Percentiles rank a stretch among this genome's conserved stretches.
Evolutionary conservation across 2,888 invertebrate genomes (phyloP).

Genomic region (Melolontha melolontha): DNA sequence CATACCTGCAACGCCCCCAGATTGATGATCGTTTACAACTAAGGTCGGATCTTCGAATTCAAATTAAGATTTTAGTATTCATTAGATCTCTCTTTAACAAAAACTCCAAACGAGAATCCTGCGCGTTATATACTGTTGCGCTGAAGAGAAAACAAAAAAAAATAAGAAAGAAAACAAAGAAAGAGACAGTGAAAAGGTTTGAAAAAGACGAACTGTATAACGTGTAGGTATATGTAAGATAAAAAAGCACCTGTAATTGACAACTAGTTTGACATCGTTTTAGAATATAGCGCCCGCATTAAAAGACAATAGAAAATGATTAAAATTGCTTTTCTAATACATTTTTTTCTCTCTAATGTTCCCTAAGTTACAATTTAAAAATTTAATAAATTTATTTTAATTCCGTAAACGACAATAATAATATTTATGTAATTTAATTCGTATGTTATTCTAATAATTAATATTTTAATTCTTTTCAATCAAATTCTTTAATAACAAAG

Average conservation of each 20-base stretch:
- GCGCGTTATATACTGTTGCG: constrained; percentile 1
- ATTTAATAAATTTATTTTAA: no score
- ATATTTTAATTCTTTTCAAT: no score
- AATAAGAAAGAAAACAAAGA: constrained; percentile 6
- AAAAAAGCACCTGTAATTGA: constrained; percentile 34
- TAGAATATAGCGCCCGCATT: constrained; percentile 27
- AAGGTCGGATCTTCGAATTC: constrained; percentile 63
- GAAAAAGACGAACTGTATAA: no score
- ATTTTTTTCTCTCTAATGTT: no score
- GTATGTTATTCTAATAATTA: no score
- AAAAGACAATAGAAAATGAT: not conserved
- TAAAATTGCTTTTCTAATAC: no score
- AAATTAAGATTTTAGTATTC: constrained; percentile 61
- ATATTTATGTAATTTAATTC: no score
- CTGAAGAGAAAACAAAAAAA: not conserved
- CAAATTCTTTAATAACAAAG: no score
- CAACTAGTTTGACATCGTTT: constrained; percentile 34
- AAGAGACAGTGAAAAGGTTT: constrained; percentile 12
- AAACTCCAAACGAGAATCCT: constrained; percentile 31
- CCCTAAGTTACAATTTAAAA: no score
- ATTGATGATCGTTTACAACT: constrained; percentile 62
- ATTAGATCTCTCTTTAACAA: constrained; percentile 43
- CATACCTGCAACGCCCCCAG: constrained; percentile 63
- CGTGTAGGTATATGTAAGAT: not conserved
- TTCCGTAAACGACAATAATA: no score